These are phyloP conservation scores for Orestias chungarensis DNA, from an alignment of 2,797 vertebrate genomes.

Conservation along the genomic window DNA sequence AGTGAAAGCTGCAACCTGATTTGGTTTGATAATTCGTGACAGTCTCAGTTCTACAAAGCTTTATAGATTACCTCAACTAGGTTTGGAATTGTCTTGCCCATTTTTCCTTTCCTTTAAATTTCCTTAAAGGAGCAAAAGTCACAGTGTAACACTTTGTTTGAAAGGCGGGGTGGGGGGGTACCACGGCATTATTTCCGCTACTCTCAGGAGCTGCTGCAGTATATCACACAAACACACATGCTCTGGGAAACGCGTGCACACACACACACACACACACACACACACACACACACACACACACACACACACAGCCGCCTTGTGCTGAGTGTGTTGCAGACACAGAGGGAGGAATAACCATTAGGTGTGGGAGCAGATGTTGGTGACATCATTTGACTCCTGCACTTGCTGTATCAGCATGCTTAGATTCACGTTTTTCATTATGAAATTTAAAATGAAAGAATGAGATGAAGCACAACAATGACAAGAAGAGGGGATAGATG, in stretches of 20 bases:
- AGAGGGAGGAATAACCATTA: constrained; percentile 7
- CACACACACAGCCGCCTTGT: neutral
- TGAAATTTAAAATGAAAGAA: constrained; percentile 26
- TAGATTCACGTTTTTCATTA: constrained; percentile 12
- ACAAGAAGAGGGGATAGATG: constrained; percentile 16
- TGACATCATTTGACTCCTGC: constrained; percentile 51
- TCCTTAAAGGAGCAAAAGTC: constrained; percentile 19
- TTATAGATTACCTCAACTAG: constrained; percentile 10
- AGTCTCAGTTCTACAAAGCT: neutral
- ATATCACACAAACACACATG: constrained; percentile 20
- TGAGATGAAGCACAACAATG: constrained; percentile 16
- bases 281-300: neutral
- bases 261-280: constrained; percentile 8
- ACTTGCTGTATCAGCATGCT: constrained; percentile 33
- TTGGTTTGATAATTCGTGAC: neutral
- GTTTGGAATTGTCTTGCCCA: neutral
- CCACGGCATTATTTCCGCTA: constrained; percentile 63
- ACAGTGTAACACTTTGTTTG: constrained; percentile 33
- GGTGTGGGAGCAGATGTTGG: constrained; percentile 22
- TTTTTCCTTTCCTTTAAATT: neutral
- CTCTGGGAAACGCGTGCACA: neutral
- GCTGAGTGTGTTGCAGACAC: constrained; percentile 15
- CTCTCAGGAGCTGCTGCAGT: constrained; percentile 63
- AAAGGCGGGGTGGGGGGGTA: constrained; percentile 67
- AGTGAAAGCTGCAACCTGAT: neutral